phyloP scores from a whole-genome alignment of 2,113 vertebrate genomes.

The Campylomormyrus numenius region DNA sequence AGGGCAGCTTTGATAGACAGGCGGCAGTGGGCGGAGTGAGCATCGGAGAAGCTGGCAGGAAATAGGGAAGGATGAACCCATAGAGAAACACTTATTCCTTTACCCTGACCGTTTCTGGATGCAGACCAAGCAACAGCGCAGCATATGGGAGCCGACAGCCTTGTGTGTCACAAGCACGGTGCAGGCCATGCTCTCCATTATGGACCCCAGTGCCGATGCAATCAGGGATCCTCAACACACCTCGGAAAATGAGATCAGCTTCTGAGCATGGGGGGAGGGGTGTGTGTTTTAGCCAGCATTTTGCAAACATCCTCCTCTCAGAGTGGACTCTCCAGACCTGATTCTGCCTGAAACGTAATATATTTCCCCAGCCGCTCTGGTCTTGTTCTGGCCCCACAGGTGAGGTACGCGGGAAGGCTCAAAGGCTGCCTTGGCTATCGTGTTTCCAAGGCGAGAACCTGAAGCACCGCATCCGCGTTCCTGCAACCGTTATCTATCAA shows the following conservation, averaged over 20 bases:
- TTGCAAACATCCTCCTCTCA: conserved; percentile 27
- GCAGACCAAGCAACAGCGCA: conserved; percentile 47
- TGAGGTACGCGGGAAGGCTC: conserved; percentile 29
- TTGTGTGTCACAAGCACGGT: neutral
- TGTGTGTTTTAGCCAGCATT: conserved; percentile 33
- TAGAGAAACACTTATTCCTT: conserved; percentile 43
- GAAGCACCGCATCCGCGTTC: conserved; percentile 49
- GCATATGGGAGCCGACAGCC: conserved; percentile 29
- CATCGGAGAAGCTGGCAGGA: conserved; percentile 41
- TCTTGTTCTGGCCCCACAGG: conserved; percentile 34
- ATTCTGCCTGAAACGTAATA: conserved; percentile 41
- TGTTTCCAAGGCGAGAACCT: conserved; percentile 47
- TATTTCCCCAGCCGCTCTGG: conserved; percentile 41
- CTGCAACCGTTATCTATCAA: conserved; percentile 67
- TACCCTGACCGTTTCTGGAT: conserved; percentile 49
- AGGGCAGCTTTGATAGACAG: conserved; percentile 47
- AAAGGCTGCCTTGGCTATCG: conserved; percentile 45
- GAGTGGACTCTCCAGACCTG: conserved; percentile 32
- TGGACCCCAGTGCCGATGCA: neutral
- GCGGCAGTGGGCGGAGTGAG: conserved; percentile 36
- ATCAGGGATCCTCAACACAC: conserved; percentile 40
- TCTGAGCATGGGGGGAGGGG: conserved; percentile 25
- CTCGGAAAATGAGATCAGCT: conserved; percentile 38
- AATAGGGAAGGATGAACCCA: conserved; percentile 45
- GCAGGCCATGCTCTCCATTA: neutral